Conservation (phyloP, 2,888 invertebrate genomes). For the Argyresthia goedartella region DNA sequence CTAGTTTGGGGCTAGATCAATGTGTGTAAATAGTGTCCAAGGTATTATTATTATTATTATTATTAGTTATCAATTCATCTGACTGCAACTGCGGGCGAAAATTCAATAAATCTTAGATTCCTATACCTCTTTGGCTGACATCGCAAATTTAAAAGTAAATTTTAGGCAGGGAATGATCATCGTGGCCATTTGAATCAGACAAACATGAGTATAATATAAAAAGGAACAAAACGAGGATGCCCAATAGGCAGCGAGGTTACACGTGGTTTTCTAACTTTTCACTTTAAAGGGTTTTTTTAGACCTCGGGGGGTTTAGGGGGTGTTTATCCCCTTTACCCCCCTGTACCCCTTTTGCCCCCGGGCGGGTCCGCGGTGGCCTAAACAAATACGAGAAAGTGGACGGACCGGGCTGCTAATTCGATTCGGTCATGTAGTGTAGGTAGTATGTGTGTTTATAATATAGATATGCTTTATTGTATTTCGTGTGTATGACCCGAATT, state of each 20-base stretch:
- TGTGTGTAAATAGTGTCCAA: too few relatives aligned
- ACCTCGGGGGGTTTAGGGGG: conserved; percentile 19
- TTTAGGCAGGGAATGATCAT: too few relatives aligned
- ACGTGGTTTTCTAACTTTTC: conserved; percentile 38
- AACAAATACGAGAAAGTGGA: conserved; percentile 36
- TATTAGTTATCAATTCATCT: too few relatives aligned
- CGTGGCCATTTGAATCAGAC: too few relatives aligned
- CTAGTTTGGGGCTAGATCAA: too few relatives aligned
- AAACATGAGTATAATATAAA: too few relatives aligned
- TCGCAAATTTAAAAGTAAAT: too few relatives aligned
- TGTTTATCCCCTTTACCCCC: conserved; percentile 7
- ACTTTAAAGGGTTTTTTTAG: conserved; percentile 51
- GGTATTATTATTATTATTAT: too few relatives aligned
- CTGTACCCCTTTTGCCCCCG: conserved; percentile 2
- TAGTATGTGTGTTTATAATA: not conserved
- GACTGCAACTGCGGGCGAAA: too few relatives aligned
- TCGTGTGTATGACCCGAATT: not conserved
- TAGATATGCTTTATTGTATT: not conserved
- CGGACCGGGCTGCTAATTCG: conserved; percentile 31
- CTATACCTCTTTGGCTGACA: too few relatives aligned
- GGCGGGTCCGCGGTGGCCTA: conserved; percentile 27
- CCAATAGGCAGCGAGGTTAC: not conserved
- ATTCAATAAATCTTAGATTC: too few relatives aligned
- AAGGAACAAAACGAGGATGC: not conserved
- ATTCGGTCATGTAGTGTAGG: conserved; percentile 20